phyloP scores from a whole-genome alignment of 2,113 vertebrate species.

The Eulemur macaco region DNA sequence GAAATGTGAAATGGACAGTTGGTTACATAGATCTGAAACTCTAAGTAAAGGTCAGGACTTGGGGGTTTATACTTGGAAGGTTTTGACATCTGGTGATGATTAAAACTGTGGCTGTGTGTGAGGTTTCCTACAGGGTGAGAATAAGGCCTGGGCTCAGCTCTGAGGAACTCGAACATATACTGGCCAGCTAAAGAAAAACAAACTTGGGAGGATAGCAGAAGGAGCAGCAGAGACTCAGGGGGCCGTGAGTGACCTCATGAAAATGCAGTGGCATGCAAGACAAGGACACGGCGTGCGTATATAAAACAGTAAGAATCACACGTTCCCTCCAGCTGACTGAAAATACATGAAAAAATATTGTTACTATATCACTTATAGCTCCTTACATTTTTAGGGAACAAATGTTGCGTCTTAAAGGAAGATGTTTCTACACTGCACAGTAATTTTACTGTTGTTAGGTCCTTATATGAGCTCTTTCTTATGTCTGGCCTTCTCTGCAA shows the following conservation, averaged over 20 bases:
- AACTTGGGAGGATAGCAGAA: not conserved
- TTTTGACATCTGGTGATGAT: constrained; percentile 47
- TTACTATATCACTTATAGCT: not conserved
- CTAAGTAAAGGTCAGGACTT: not conserved
- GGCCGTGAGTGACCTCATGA: not conserved
- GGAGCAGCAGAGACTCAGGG: not conserved
- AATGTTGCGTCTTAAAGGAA: not conserved
- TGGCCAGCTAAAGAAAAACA: constrained; percentile 9
- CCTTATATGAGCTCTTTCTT: not conserved
- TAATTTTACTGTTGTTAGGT: not conserved
- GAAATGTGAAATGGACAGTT: not conserved
- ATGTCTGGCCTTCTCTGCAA: not conserved
- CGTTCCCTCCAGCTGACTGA: not conserved
- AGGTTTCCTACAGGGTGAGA: constrained; percentile 55
- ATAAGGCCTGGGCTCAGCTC: not conserved
- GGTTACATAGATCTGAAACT: not conserved
- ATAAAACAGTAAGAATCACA: not conserved
- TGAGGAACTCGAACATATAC: not conserved
- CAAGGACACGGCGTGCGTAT: not conserved
- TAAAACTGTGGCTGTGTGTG: constrained; percentile 1
- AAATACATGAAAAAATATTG: not conserved
- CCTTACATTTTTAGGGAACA: not conserved
- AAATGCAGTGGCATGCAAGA: not conserved
- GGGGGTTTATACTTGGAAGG: not conserved
- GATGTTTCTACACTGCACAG: not conserved